Conservation (phyloP, 1,140 invertebrate genomes). For the Aporrectodea caliginosa region DNA sequence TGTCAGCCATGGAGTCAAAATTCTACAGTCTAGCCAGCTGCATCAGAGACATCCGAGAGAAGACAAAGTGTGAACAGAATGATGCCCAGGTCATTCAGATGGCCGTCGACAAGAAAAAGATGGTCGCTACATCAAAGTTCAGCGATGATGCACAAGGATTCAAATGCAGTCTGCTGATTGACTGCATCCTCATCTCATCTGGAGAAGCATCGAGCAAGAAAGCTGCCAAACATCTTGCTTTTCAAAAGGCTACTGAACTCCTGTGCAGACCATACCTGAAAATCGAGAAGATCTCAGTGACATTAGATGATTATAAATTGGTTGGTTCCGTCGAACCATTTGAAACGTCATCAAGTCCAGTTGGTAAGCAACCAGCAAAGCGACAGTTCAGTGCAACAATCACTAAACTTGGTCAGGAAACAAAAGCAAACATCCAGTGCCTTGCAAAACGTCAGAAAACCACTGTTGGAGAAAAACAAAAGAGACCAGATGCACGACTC, state of each 20-base stretch:
- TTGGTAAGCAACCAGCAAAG: not conserved
- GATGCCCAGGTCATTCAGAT: constrained; percentile 33
- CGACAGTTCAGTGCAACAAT: not conserved
- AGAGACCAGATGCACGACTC: not conserved
- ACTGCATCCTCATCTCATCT: constrained; percentile 33
- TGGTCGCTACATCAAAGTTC: constrained; percentile 22
- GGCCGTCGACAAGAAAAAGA: constrained; percentile 36
- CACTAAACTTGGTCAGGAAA: not conserved
- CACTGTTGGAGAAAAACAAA: not conserved
- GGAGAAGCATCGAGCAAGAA: constrained; percentile 39
- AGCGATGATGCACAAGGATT: constrained; percentile 21
- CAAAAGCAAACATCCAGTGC: constrained; percentile 5
- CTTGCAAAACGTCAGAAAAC: not conserved
- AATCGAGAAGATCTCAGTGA: constrained; percentile 32
- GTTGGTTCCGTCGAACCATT: constrained; percentile 34
- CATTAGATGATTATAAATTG: constrained; percentile 35
- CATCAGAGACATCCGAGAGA: not conserved
- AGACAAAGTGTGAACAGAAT: constrained; percentile 10
- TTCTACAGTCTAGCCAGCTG: not conserved
- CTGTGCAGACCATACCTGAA: constrained; percentile 36
- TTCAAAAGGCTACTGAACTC: constrained; percentile 38
- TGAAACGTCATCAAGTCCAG: not conserved
- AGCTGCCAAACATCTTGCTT: constrained; percentile 42
- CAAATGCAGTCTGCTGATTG: constrained; percentile 37
- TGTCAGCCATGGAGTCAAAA: not conserved